Evolutionary conservation across 37 sponge, comb jelly and placozoan species (phyloP), one percentile per base, ranked within the genome.

Genomic region (Mnemiopsis leidyi): DNA sequence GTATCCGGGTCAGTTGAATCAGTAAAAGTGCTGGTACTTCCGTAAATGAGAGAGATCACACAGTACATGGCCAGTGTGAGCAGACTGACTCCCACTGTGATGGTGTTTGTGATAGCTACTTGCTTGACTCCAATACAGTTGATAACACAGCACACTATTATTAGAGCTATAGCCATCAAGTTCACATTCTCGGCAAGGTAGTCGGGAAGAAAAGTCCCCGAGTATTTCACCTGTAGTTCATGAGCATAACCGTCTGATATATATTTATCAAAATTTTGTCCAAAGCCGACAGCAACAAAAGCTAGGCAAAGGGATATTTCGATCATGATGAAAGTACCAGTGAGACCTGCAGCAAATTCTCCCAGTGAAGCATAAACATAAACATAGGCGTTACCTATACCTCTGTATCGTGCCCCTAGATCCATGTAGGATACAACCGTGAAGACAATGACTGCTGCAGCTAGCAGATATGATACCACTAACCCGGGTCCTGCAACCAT

Each of bases 71-170:
- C 30, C 75, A 71, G 75, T 7, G 75, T 7, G 75, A n/a, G 2
- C 3, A 18, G 3, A 71, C 30, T 28, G n/a, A 71, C 5, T 29
- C 3, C 25, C 75, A 71, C 25, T n/a, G 75, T 28, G 75, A 71
- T 5, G 25, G 75, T 71, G n/a, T 71, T 71, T 5, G 20, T 5
- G 25, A 71, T 71, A 71, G 30, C 75, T 2, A 71, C 61, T 25
- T 71, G 75, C n/a, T 71, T 71, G 75, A 71, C 75, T n/a, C 75
- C 75, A 5, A 71, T 71, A 71, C 75, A 71, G 75, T 71, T 71
- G 30, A 71, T 71, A 25, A 28, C 20, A 28, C 75, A 71, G 75
- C 75, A 71, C 5, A 71, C 3, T 5, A 71, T 5, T 5, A 71
- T n/a, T 5, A 71, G n/a, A 71, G 30, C 30, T 23, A 71, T 71